Evolutionary conservation across 1,140 invertebrate species (phyloP).

Genomic region (Delia radicum): DNA sequence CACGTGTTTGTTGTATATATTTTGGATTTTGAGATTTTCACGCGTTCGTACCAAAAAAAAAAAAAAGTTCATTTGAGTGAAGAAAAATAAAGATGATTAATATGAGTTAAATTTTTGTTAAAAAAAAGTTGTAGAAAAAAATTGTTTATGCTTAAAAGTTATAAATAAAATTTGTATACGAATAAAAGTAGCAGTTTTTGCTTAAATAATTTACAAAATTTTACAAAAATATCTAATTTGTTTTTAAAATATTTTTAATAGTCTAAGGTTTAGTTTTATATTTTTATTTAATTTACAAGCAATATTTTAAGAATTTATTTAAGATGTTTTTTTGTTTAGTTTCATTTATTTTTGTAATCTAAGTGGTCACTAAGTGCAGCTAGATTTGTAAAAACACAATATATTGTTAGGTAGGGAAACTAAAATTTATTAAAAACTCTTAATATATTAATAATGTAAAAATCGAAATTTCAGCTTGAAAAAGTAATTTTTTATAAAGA

Average conservation of each 20-base stretch:
- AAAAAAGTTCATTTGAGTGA: background rate
- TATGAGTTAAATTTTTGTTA: background rate
- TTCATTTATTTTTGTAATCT: background rate
- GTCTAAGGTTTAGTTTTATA: background rate
- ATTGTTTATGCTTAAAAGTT: background rate
- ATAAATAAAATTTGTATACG: background rate
- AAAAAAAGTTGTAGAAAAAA: background rate
- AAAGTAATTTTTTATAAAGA: too few species aligned
- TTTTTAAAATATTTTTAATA: background rate
- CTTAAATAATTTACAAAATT: background rate
- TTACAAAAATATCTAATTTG: background rate
- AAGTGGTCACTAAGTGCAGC: background rate
- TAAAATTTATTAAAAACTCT: too few species aligned
- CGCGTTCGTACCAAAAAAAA: slow-evolving; percentile 9
- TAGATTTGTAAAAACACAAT: background rate
- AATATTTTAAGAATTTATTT: background rate
- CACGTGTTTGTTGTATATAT: background rate
- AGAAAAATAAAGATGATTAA: slow-evolving; percentile 13
- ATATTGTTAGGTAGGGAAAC: too few species aligned
- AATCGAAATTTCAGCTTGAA: too few species aligned
- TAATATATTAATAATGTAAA: too few species aligned
- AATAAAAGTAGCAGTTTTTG: background rate
- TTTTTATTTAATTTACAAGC: slow-evolving; percentile 5
- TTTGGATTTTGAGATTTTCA: background rate
- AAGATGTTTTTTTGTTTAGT: background rate